Evolutionary conservation across 2,797 vertebrate species (phyloP).

Genomic region (Sandelia bainsii): DNA sequence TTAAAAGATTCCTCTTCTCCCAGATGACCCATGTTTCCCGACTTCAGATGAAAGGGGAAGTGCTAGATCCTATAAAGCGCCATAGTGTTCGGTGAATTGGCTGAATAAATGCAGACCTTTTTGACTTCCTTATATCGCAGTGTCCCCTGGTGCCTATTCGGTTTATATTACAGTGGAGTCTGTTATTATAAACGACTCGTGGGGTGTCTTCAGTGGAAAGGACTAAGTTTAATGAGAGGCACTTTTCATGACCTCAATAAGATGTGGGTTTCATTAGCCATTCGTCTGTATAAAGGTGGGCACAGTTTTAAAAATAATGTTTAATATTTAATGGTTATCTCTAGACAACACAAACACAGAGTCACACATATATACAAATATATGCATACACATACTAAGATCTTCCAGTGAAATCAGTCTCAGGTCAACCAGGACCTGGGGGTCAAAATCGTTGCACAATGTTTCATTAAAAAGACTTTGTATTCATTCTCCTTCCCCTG

Average conservation of each 20-base stretch:
- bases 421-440: constrained; percentile 34
- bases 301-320: constrained; percentile 62
- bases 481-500: constrained; percentile 41
- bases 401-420: constrained; percentile 38
- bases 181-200: constrained; percentile 68
- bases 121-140: constrained; percentile 56
- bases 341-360: constrained; percentile 28
- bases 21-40: constrained; percentile 48
- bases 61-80: constrained; percentile 72
- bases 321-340: constrained; percentile 62
- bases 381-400: neutral
- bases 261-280: constrained; percentile 61
- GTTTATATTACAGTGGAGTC: constrained; percentile 72
- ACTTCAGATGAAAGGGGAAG: constrained; percentile 59
- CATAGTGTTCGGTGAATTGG: constrained; percentile 43
- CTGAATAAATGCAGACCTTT: constrained; percentile 68
- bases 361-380: neutral
- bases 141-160: constrained; percentile 67
- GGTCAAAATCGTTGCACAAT: constrained; percentile 46
- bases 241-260: constrained; percentile 54
- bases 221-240: constrained; percentile 70
- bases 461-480: constrained; percentile 56
- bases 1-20: constrained; percentile 52
- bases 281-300: constrained; percentile 62
- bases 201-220: constrained; percentile 56